Conservation (phyloP, 2,113 vertebrate species). For the Ptilorrhoa leucosticta region DNA sequence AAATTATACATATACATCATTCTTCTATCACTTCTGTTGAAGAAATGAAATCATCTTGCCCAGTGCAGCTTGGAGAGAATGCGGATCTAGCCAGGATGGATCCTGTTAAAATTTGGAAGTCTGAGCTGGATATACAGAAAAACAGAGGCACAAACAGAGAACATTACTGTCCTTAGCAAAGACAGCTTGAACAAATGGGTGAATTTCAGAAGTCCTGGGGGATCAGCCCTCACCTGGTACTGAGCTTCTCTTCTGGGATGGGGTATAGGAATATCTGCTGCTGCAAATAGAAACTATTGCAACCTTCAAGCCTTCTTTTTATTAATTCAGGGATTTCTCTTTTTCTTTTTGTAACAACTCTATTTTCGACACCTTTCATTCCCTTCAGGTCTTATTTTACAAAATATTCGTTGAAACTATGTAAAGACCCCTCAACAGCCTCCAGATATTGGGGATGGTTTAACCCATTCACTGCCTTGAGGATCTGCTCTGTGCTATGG, state of each 20-base stretch:
- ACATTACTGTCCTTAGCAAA: not conserved
- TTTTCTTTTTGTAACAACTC: not conserved
- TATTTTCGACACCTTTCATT: not conserved
- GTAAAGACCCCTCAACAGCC: not conserved
- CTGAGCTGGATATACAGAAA: not conserved
- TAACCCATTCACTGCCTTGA: not conserved
- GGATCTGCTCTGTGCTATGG: not conserved
- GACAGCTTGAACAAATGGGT: not conserved
- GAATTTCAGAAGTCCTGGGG: not conserved
- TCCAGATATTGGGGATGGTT: not conserved
- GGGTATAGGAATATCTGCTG: not conserved
- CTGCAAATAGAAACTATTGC: not conserved
- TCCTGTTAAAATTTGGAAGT: not conserved
- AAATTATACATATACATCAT: not conserved
- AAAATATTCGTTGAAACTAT: not conserved
- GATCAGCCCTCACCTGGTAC: not conserved
- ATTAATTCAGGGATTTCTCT: not conserved
- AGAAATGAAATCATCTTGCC: not conserved
- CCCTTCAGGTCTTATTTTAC: not conserved
- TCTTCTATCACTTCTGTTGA: not conserved
- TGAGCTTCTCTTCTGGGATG: not conserved
- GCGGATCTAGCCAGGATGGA: not conserved
- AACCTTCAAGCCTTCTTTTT: not conserved
- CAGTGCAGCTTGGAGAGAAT: not conserved
- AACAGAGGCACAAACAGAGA: not conserved